phyloP scores from a whole-genome alignment of 2,113 vertebrate genomes.

The Lampris megalopsis region DNA sequence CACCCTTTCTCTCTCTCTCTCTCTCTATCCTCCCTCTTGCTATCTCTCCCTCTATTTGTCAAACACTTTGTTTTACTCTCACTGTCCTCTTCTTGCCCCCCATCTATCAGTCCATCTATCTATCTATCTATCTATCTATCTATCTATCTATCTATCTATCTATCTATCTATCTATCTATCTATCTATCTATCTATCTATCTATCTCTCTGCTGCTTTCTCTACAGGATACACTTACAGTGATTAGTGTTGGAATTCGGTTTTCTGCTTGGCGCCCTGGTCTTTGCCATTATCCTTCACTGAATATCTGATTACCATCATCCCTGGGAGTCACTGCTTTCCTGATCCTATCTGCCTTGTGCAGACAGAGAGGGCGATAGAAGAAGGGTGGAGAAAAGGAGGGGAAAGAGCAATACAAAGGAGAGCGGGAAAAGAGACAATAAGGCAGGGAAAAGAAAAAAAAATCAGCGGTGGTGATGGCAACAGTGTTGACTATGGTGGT shows the following conservation, averaged over 20 bases:
- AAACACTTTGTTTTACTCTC: too few relatives aligned
- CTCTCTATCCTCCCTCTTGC: neutral
- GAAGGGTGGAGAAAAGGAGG: neutral
- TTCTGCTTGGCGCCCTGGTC: constrained; percentile 19
- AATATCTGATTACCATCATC: constrained; percentile 52
- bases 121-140: neutral
- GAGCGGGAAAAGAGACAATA: neutral
- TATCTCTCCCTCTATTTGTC: neutral
- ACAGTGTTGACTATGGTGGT: too few relatives aligned
- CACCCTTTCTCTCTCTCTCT: neutral
- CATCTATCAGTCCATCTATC: neutral
- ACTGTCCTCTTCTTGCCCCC: neutral
- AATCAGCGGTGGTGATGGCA: too few relatives aligned
- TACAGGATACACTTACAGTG: constrained; percentile 17
- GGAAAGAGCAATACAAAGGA: neutral
- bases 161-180: neutral
- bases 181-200: neutral
- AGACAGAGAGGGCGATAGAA: neutral
- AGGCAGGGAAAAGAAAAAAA: neutral
- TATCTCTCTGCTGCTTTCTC: constrained; percentile 20
- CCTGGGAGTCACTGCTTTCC: constrained; percentile 50
- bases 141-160: neutral
- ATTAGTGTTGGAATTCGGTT: constrained; percentile 50
- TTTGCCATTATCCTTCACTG: constrained; percentile 52
- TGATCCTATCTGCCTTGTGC: constrained; percentile 47